Conservation (phyloP, 2,888 invertebrate species). For the Chesias legatella region DNA sequence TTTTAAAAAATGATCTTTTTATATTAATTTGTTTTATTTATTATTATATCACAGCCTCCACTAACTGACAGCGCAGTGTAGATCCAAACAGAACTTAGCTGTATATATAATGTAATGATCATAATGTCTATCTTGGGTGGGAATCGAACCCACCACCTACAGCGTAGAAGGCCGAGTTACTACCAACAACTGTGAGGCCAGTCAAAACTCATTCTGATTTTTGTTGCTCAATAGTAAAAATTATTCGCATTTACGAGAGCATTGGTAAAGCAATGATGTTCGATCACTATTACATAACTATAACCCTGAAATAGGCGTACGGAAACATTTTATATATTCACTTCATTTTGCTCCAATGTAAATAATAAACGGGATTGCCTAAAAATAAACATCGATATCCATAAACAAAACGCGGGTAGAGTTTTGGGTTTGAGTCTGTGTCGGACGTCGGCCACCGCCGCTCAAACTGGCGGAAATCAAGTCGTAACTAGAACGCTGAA, state of each 20-base stretch:
- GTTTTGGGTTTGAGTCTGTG: slow-evolving; percentile 11
- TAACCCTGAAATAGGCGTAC: slow-evolving; percentile 6
- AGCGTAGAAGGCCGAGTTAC: no score
- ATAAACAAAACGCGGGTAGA: slow-evolving; percentile 26
- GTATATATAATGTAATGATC: no score
- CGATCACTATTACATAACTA: slow-evolving; percentile 1
- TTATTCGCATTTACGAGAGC: slow-evolving; percentile 3
- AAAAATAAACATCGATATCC: slow-evolving; percentile 47
- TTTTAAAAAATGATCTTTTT: no score
- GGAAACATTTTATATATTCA: slow-evolving; percentile 35
- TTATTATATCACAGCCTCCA: no score
- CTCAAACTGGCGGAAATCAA: slow-evolving; percentile 66
- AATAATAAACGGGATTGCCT: slow-evolving; percentile 48
- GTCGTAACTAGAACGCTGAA: slow-evolving; percentile 68
- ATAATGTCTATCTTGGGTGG: no score
- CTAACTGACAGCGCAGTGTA: no score
- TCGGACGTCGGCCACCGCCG: slow-evolving; percentile 21
- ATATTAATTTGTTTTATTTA: no score
- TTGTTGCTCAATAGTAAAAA: background rate
- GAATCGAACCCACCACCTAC: no score
- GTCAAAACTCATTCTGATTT: no score
- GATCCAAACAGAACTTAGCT: no score
- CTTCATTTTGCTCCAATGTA: slow-evolving; percentile 39
- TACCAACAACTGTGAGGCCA: no score
- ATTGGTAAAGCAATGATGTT: slow-evolving; percentile 5